phyloP scores from a whole-genome alignment of 2,888 invertebrate species.

The Hyalella azteca region DNA sequence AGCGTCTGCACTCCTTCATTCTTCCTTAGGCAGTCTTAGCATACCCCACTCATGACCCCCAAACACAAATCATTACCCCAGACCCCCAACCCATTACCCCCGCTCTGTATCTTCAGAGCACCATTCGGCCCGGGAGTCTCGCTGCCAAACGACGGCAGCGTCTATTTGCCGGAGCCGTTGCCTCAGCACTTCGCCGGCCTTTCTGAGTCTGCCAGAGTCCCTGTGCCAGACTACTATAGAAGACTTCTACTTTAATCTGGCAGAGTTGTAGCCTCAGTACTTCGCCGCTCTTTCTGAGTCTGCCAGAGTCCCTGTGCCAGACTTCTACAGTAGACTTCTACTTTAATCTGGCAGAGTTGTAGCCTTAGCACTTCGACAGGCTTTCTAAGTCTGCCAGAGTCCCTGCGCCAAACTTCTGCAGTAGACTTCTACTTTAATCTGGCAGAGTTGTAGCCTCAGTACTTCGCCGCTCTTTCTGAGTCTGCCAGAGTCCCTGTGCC shows the following conservation, averaged over 20 bases:
- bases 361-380: neutral
- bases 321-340: no score
- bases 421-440: no score
- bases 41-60: constrained; percentile 33
- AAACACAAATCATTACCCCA: constrained; percentile 30
- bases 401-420: no score
- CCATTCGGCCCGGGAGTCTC: constrained; percentile 13
- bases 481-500: no score
- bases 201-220: no score
- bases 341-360: no score
- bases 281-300: neutral
- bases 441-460: no score
- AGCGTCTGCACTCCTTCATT: neutral
- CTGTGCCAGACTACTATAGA: no score
- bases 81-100: constrained; percentile 20
- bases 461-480: no score
- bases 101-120: constrained; percentile 31
- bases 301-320: no score
- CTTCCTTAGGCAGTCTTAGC: neutral
- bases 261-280: neutral
- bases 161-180: constrained; percentile 18
- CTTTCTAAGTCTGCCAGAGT: no score
- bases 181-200: constrained; percentile 3
- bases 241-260: neutral
- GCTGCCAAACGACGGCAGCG: constrained; percentile 11